Percentiles rank a stretch among this genome's conserved stretches.
These are phyloP conservation scores for Trissolcus brochymenae DNA, from an alignment of 2,888 invertebrate species.

Conservation along the genomic window DNA sequence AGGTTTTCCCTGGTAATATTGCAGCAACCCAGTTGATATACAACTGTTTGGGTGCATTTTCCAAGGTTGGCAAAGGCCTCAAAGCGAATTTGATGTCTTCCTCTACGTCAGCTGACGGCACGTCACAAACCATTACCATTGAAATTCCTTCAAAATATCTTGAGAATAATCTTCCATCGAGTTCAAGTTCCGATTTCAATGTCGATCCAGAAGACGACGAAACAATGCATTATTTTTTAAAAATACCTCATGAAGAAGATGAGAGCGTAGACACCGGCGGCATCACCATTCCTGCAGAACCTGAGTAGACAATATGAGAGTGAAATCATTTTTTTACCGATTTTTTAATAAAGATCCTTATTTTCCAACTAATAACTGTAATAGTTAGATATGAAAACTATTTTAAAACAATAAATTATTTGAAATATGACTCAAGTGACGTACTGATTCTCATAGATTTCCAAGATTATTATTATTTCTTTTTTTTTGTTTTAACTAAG, in stretches of 20 bases:
- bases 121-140: conserved; percentile 73
- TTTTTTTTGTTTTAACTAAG: too few species aligned
- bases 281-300: conserved; percentile 79
- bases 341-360: conserved; percentile 13
- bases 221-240: conserved; percentile 74
- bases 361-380: conserved; percentile 13
- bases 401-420: conserved; percentile 21
- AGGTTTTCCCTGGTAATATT: conserved; percentile 74
- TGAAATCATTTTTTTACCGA: background rate
- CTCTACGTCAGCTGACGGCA: conserved; percentile 74
- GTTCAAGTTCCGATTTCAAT: conserved; percentile 60
- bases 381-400: conserved; percentile 1
- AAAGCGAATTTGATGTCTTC: conserved; percentile 74
- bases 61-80: conserved; percentile 70
- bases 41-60: conserved; percentile 72
- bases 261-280: conserved; percentile 79
- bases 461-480: too few species aligned
- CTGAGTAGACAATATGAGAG: conserved; percentile 58
- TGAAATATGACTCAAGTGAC: background rate
- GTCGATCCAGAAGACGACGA: conserved; percentile 77
- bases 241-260: conserved; percentile 74
- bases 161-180: conserved; percentile 67
- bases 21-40: conserved; percentile 75
- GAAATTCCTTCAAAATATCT: conserved; percentile 73
- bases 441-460: too few species aligned